Base-by-base conservation (phyloP, 92 coral and sea anemone genomes). In the Porites rus region DNA sequence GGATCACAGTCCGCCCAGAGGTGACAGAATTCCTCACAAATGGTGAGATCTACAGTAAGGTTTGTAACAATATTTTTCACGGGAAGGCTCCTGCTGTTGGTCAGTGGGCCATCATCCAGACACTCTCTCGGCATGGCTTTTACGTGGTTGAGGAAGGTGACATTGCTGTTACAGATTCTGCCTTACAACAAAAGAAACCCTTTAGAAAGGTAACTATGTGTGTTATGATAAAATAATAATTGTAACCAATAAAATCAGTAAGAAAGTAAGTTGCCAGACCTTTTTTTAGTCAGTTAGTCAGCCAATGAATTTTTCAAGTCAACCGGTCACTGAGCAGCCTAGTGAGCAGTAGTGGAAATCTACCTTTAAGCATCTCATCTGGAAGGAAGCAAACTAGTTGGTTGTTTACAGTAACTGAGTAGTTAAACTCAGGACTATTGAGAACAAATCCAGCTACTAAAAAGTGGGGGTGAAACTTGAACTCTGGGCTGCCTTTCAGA, bases 101-200 rank as follows among this genome's bases (percentile, higher is more conserved):
- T 53, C 99, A 96, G 80, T 94, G 99, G 99, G 98, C 98, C 21
- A 92, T 96, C 38, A 91, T 96, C 72, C 99, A 96, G 84, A 85
- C 92, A 10, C 85, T 96, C 50, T 94, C 99, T 46, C 93, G 94
- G 18, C 93, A 94, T 90, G 98, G 99, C 16, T 91, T 96, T 69
- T 96, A 96, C 52, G 99, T 96, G 79, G 95, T 96, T 16, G 99
- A 96, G 78, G 96, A 95, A 72, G 96, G 98, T 7, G 99, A 96
- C 65, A 87, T 96, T 62, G 96, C 99, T 79, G 98, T 96, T 24
- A 96, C 99, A 31, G 99, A 96, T 31, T 95, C 98, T 76, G 92
- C 98, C 16, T 76, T 96, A 19, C 96, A 96, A 68, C 96, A 96
- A 62, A 91, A 74, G 46, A 95, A 91, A 56, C 99, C 99, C 53